Evolutionary conservation across 1,140 invertebrate genomes (phyloP).

Genomic region (Nylanderia fulva): DNA sequence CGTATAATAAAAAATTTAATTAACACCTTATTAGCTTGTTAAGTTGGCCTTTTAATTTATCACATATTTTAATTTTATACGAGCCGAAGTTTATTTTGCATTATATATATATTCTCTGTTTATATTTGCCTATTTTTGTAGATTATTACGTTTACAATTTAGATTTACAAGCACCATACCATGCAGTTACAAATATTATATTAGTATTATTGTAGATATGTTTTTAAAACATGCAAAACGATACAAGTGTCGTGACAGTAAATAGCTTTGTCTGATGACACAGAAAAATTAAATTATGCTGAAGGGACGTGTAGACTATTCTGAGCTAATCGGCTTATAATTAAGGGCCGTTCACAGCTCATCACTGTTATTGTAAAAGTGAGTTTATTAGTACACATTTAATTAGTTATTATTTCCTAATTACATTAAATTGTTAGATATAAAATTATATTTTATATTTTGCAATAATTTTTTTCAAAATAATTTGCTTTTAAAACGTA

Average conservation of each 20-base stretch:
- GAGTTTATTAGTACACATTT: slow-evolving; percentile 15
- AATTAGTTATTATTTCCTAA: not conserved
- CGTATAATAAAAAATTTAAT: no score
- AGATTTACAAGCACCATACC: not conserved
- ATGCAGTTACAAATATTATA: not conserved
- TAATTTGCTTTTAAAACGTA: slow-evolving; percentile 83
- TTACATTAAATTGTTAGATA: not conserved
- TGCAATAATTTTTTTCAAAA: not conserved
- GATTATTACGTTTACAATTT: not conserved
- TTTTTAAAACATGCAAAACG: not conserved
- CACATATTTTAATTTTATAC: no score
- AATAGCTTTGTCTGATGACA: slow-evolving; percentile 43
- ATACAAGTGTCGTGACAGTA: not conserved
- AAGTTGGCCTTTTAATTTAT: no score
- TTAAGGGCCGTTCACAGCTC: slow-evolving; percentile 80
- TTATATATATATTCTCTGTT: no score
- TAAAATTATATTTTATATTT: not conserved
- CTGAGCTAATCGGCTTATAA: slow-evolving; percentile 80
- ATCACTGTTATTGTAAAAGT: slow-evolving; percentile 56
- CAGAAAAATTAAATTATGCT: slow-evolving; percentile 79
- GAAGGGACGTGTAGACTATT: slow-evolving; percentile 66
- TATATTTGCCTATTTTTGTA: not conserved
- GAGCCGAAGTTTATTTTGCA: no score
- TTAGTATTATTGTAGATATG: not conserved
- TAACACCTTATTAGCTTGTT: no score